Percentiles rank a stretch among this genome's conserved stretches.
These are phyloP conservation scores for Sinopyrophorus schimmeli DNA, from an alignment of 2,888 invertebrate genomes.

Conservation along the genomic window DNA sequence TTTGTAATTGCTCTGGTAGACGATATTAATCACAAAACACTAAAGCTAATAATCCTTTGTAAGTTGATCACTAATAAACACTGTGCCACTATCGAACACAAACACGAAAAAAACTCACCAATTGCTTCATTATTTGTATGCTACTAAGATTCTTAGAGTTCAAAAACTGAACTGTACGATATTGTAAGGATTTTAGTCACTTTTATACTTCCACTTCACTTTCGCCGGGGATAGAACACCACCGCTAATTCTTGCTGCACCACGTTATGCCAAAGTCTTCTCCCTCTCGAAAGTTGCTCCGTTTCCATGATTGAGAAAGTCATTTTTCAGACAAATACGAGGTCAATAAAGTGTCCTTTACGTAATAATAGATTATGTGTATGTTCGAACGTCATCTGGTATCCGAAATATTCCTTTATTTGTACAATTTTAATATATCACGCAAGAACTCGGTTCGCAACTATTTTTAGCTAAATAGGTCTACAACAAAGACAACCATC, in stretches of 20 bases:
- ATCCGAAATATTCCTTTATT: not conserved
- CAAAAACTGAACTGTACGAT: conserved; percentile 63
- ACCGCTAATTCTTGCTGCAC: conserved; percentile 41
- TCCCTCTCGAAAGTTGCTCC: conserved; percentile 44
- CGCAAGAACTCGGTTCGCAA: too few species aligned
- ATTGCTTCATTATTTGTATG: conserved; percentile 57
- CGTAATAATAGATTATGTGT: conserved; percentile 44
- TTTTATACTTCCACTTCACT: conserved; percentile 62
- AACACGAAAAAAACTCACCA: conserved; percentile 56
- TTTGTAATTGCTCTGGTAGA: not conserved
- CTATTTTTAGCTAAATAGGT: too few species aligned
- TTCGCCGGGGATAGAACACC: conserved; percentile 58
- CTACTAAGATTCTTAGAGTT: conserved; percentile 53
- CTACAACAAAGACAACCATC: too few species aligned
- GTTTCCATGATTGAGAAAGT: conserved; percentile 50
- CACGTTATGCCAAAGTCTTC: conserved; percentile 48
- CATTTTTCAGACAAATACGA: conserved; percentile 42
- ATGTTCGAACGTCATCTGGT: conserved; percentile 29
- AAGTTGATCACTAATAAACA: conserved; percentile 22
- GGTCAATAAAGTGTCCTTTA: conserved; percentile 47
- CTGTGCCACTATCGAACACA: conserved; percentile 18
- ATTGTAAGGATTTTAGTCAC: conserved; percentile 57
- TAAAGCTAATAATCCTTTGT: conserved; percentile 18
- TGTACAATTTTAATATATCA: too few species aligned
- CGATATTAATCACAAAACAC: conserved; percentile 10